phyloP scores from a whole-genome alignment of 1,140 invertebrate genomes.

The Tenebrio molitor region DNA sequence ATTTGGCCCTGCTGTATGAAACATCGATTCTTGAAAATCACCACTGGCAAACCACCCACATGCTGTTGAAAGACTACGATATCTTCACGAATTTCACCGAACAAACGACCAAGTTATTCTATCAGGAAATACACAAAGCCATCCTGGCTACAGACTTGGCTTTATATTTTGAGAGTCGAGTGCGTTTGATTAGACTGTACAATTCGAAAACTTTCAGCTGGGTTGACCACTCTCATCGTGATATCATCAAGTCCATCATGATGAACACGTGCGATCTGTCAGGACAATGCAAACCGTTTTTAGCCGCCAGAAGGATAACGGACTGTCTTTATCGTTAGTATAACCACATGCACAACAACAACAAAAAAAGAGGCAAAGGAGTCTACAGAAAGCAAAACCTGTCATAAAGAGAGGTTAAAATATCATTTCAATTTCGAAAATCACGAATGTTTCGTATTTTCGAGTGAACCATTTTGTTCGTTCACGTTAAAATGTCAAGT shows the following conservation, averaged over 20 bases:
- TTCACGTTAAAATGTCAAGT: no score
- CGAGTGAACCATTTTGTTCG: no score
- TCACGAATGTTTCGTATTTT: no score
- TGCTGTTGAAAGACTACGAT: constrained; percentile 66
- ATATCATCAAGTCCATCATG: constrained; percentile 69
- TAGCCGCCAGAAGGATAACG: constrained; percentile 68
- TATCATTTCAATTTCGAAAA: no score
- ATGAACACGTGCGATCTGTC: constrained; percentile 73
- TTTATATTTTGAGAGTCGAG: constrained; percentile 67
- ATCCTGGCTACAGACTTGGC: constrained; percentile 72
- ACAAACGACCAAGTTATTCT: constrained; percentile 21
- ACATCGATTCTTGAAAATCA: constrained; percentile 72
- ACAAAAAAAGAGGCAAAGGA: no score
- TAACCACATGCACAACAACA: no score
- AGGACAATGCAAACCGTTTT: constrained; percentile 70
- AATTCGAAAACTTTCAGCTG: constrained; percentile 61
- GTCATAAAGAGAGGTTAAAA: no score
- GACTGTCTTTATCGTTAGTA: constrained; percentile 68
- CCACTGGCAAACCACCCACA: constrained; percentile 70
- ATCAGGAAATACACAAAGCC: constrained; percentile 66
- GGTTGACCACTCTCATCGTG: constrained; percentile 64
- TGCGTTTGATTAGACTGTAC: background rate
- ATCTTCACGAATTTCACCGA: constrained; percentile 52
- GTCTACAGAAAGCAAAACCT: no score
- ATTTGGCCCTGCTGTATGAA: constrained; percentile 68